Base-by-base conservation (phyloP, 2,797 vertebrate genomes). In the Distichodus sexfasciatus region DNA sequence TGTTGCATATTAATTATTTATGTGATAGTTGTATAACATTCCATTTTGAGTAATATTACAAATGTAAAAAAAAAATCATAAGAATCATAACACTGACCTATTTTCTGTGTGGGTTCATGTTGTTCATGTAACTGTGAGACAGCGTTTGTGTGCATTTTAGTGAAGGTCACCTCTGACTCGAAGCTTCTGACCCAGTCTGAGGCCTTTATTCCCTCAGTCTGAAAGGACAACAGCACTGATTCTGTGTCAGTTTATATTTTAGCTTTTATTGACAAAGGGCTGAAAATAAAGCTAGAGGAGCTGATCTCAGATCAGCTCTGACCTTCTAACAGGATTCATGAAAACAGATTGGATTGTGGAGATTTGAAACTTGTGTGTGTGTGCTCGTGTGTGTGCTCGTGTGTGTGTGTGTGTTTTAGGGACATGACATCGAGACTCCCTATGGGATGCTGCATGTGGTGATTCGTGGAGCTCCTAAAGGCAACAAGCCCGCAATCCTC, bases 361-460 rank as follows among this genome's bases (percentile, higher is more conserved):
- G 4, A 46, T 31, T 23, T 14, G 33, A 6, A 68, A 66, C 14
- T 10, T 47, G 58, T 66, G 15, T 12, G 54, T 26, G 10, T 73
- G 64, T 68, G 53, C 81, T 66, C 71, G 36, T 31, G 41, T 79
- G 26, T 50, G 36, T 23, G 12, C 26, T 57, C 47, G 8, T 74
- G 54, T 76, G 36, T 84, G 46, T 86, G 24, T 81, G 59, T 79
- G 40, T 82, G 74, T 85, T 48, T 69, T 85, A 99, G 97, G 97
- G 98, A 80, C 96, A 99, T 24, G 96, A 98, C 84, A 92, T 98
- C 0, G 96, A 99, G 86, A 99, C 96, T 0, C 94, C 96, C 5
- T 94, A 95, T 0, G 97, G 97, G 75, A 93, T 96, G 90, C 89
- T 98, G 79, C 97, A 98, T 0, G 96, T 98, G 82, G 92, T 98